Percentiles rank a stretch among this genome's conserved stretches.
phyloP scores from a whole-genome alignment of 2,797 vertebrate species.

The Dipus sagitta region DNA sequence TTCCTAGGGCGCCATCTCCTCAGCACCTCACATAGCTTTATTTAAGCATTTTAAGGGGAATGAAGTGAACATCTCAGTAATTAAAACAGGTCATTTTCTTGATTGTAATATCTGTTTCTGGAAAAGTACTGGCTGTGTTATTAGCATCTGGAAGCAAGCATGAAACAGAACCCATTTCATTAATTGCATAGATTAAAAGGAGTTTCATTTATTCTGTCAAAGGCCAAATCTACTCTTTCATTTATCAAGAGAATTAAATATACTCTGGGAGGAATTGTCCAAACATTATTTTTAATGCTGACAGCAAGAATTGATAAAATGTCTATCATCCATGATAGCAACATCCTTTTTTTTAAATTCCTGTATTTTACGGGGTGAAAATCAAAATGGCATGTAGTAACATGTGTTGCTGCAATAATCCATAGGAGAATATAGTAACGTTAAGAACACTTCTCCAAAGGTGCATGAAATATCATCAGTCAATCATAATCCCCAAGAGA shows the following conservation, averaged over 20 bases:
- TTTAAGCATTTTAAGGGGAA: slow-evolving; percentile 20
- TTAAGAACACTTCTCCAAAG: slow-evolving; percentile 39
- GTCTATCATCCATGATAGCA: slow-evolving; percentile 64
- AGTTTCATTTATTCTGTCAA: slow-evolving; percentile 69
- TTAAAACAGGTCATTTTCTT: not conserved
- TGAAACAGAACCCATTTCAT: slow-evolving; percentile 43
- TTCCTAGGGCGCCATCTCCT: too few species aligned
- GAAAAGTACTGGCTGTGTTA: not conserved
- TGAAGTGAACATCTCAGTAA: slow-evolving; percentile 24
- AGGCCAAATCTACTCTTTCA: slow-evolving; percentile 61
- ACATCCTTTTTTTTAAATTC: slow-evolving; percentile 74
- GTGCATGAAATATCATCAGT: slow-evolving; percentile 58
- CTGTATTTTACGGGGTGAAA: slow-evolving; percentile 61
- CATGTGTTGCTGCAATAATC: slow-evolving; percentile 52
- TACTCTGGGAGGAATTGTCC: slow-evolving; percentile 1
- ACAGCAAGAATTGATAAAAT: slow-evolving; percentile 77
- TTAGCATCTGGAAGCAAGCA: slow-evolving; percentile 18
- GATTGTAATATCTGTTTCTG: not conserved
- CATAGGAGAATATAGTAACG: slow-evolving; percentile 25
- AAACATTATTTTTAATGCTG: slow-evolving; percentile 76
- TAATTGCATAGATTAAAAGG: slow-evolving; percentile 69
- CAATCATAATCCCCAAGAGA: slow-evolving; percentile 61
- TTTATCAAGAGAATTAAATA: slow-evolving; percentile 75
- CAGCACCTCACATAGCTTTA: not conserved
- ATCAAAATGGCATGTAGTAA: slow-evolving; percentile 68